These are phyloP conservation scores for Pterocles gutturalis DNA, from an alignment of 2,113 vertebrate species.

Conservation along the genomic window DNA sequence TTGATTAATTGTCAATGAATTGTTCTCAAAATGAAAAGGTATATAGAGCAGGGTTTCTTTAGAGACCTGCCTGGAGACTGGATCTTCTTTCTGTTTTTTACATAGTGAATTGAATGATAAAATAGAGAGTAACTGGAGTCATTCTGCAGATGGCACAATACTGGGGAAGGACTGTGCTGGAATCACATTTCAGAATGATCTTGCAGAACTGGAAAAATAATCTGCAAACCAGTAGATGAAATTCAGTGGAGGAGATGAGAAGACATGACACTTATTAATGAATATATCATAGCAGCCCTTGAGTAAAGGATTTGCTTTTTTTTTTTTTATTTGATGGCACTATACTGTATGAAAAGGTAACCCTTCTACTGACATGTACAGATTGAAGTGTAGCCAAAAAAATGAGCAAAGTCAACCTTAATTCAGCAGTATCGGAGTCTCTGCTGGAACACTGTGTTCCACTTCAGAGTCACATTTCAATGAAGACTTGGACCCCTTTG, in stretches of 20 bases:
- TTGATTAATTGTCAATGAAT: neutral
- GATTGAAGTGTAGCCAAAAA: neutral
- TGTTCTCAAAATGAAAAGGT: neutral
- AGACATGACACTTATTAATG: rapidly evolving
- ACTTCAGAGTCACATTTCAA: neutral
- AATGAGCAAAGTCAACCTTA: neutral
- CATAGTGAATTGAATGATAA: neutral
- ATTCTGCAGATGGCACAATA: neutral
- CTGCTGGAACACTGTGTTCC: neutral
- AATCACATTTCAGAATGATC: neutral
- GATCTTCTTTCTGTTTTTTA: neutral
- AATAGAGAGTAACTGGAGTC: neutral
- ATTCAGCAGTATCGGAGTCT: neutral
- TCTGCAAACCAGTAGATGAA: neutral
- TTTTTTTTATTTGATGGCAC: neutral
- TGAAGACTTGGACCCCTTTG: neutral
- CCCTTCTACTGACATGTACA: neutral
- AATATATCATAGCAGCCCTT: neutral
- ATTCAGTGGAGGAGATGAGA: neutral
- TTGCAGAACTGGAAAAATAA: neutral
- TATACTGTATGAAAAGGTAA: neutral
- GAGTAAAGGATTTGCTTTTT: neutral
- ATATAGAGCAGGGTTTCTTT: neutral
- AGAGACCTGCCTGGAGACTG: neutral
- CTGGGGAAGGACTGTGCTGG: neutral